Percentiles rank a stretch among this genome's conserved stretches.
Evolutionary conservation across 2,113 vertebrate genomes (phyloP).

Genomic region (Morone chrysops): DNA sequence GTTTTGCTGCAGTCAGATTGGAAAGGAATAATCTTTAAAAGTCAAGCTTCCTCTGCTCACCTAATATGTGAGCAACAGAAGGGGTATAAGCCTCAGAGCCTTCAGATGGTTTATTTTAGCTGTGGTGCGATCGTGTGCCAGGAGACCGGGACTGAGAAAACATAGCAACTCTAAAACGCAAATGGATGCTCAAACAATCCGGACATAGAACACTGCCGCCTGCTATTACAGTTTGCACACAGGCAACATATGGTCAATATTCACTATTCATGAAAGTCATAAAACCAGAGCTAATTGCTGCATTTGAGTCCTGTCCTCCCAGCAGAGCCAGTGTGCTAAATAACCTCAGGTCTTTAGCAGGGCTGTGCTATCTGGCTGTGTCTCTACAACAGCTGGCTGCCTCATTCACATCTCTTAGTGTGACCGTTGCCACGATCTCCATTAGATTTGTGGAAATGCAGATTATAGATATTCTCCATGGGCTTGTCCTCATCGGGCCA

Average conservation of each 20-base stretch:
- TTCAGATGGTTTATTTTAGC: conserved; percentile 66
- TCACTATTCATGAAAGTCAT: neutral
- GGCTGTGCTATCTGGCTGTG: conserved; percentile 15
- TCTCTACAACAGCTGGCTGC: conserved; percentile 59
- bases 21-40: conserved; percentile 70
- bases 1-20: conserved; percentile 50
- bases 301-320: conserved; percentile 1
- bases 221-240: conserved; percentile 26
- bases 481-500: conserved; percentile 54
- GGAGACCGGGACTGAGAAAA: conserved; percentile 46
- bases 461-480: conserved; percentile 63
- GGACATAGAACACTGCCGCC: neutral
- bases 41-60: conserved; percentile 48
- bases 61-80: conserved; percentile 72
- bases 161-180: conserved; percentile 62
- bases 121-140: conserved; percentile 35
- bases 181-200: conserved; percentile 49
- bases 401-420: conserved; percentile 44
- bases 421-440: conserved; percentile 37
- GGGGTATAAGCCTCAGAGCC: conserved; percentile 68
- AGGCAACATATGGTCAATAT: conserved; percentile 40
- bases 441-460: conserved; percentile 56
- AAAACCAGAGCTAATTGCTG: conserved; percentile 22
- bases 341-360: conserved; percentile 20
- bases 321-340: neutral